Evolutionary conservation across 2,888 invertebrate species (phyloP).

Genomic region (Nineta flava): DNA sequence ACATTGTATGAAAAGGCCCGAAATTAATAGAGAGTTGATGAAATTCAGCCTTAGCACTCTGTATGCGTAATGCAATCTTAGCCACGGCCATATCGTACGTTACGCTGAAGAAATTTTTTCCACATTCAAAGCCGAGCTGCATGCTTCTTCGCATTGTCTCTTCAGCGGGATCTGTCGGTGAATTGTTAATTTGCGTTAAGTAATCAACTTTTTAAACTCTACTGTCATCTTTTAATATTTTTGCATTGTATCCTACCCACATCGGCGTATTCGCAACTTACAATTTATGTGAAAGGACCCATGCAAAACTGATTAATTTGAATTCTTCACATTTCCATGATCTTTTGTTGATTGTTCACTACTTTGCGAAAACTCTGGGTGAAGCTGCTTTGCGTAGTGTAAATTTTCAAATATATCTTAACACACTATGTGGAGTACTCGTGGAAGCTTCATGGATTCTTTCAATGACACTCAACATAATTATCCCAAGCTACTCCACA

Average conservation of each 20-base stretch:
- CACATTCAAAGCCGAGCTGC: slow-evolving; percentile 11
- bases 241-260: slow-evolving; percentile 13
- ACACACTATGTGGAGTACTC: slow-evolving; percentile 3
- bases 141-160: slow-evolving; percentile 11
- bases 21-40: slow-evolving; percentile 10
- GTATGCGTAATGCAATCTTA: slow-evolving; percentile 14
- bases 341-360: not conserved
- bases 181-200: slow-evolving; percentile 15
- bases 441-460: slow-evolving; percentile 7
- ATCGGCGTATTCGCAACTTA: slow-evolving; percentile 12
- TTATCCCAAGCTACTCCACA: slow-evolving; percentile 16
- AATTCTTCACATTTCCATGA: not conserved
- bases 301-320: slow-evolving; percentile 2
- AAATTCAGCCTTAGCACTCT: slow-evolving; percentile 12
- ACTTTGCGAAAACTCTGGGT: not conserved
- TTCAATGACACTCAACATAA: slow-evolving; percentile 12
- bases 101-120: slow-evolving; percentile 4
- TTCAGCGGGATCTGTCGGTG: slow-evolving; percentile 14
- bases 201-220: slow-evolving; percentile 14
- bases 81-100: slow-evolving; percentile 13
- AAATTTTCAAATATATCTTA: slow-evolving; percentile 11
- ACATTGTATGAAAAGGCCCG: slow-evolving; percentile 12
- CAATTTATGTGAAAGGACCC: slow-evolving; percentile 10
- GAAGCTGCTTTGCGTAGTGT: not conserved
- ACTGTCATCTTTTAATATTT: slow-evolving; percentile 10